Evolutionary conservation across 2,888 invertebrate genomes (phyloP).

Genomic region (Cataglyphis altisquamis): DNA sequence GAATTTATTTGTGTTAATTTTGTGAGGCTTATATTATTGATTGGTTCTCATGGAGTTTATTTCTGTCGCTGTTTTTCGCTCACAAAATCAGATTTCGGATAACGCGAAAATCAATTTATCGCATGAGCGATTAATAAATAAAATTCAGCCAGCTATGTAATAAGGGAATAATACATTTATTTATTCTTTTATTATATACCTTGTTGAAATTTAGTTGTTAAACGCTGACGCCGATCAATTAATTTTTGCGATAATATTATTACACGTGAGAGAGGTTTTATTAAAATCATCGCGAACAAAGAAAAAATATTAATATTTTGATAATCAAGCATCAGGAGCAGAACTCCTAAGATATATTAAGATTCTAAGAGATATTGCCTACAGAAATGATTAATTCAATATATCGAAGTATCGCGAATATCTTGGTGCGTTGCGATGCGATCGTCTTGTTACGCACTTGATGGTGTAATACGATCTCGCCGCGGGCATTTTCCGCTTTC

Average conservation of each 20-base stretch:
- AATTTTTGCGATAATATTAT: constrained; percentile 4
- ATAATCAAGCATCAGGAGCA: not conserved
- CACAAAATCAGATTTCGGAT: constrained; percentile 32
- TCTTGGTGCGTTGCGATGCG: not conserved
- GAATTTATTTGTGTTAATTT: constrained; percentile 25
- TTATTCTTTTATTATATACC: not conserved
- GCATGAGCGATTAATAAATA: not conserved
- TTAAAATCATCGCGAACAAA: not conserved
- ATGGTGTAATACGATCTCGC: constrained; percentile 31
- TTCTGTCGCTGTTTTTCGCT: constrained; percentile 22
- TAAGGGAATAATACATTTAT: not conserved
- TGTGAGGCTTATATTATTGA: constrained; percentile 16
- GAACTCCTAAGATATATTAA: no score
- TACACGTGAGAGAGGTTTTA: not conserved
- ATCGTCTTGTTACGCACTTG: constrained; percentile 22
- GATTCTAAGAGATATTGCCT: not conserved
- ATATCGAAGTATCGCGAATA: not conserved
- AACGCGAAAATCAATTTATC: constrained; percentile 35
- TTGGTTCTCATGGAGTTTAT: constrained; percentile 24
- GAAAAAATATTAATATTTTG: not conserved
- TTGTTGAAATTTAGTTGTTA: not conserved
- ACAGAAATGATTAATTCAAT: not conserved
- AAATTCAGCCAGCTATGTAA: not conserved
- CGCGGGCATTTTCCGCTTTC: constrained; percentile 38
- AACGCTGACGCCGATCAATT: constrained; percentile 17